Conservation (phyloP, 2,113 vertebrate species). For the Lagenorhynchus albirostris region DNA sequence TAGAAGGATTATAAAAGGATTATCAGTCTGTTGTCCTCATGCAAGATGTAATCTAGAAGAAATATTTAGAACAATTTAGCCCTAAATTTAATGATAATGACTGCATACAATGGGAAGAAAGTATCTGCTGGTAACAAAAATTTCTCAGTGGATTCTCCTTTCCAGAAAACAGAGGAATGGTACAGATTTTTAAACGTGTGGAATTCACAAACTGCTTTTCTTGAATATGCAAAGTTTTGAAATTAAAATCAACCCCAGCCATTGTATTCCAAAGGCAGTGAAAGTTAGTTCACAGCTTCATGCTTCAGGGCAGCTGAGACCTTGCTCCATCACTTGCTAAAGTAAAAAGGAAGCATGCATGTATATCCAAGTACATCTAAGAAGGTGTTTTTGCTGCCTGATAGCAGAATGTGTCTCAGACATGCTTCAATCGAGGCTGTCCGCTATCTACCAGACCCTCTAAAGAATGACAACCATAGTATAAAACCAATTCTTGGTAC, state of each 20-base stretch:
- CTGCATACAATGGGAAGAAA: neutral
- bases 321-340: neutral
- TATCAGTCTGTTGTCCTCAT: neutral
- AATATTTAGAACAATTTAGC: neutral
- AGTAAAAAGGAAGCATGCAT: neutral
- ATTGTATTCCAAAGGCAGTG: neutral
- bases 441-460: neutral
- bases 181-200: neutral
- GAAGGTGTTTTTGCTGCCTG: neutral
- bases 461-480: neutral
- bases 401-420: neutral
- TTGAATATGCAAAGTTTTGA: neutral
- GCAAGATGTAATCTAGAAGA: neutral
- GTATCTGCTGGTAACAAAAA: neutral
- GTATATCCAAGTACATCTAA: neutral
- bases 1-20: neutral
- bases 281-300: neutral
- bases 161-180: neutral
- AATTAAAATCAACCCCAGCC: slow-evolving; percentile 7
- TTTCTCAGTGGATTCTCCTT: neutral
- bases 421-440: neutral
- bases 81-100: neutral
- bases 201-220: neutral
- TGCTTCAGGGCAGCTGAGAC: neutral
- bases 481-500: too few relatives aligned